These are phyloP conservation scores for Pogonophryne albipinna DNA, from an alignment of 2,797 vertebrate genomes.

Conservation along the genomic window DNA sequence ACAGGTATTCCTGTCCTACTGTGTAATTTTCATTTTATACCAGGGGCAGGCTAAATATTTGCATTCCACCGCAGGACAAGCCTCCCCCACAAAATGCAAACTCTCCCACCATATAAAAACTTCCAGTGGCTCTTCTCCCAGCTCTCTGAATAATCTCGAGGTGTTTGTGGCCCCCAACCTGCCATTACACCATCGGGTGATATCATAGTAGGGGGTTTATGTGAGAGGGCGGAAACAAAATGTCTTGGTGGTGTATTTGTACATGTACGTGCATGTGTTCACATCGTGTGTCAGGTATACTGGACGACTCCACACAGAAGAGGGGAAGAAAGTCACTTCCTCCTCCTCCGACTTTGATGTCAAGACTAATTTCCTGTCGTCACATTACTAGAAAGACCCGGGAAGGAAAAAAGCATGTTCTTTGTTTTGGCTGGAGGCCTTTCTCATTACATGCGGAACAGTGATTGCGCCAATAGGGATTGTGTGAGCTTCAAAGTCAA, in stretches of 20 bases:
- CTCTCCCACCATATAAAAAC: slow-evolving; percentile 55
- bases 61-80: slow-evolving; percentile 72
- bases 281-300: slow-evolving; percentile 65
- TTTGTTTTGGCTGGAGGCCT: slow-evolving; percentile 72
- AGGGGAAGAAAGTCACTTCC: slow-evolving; percentile 70
- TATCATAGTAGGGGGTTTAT: slow-evolving; percentile 38
- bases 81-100: slow-evolving; percentile 49
- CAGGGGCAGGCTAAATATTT: slow-evolving; percentile 79
- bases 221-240: slow-evolving; percentile 34
- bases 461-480: slow-evolving; percentile 61
- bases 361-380: slow-evolving; percentile 78
- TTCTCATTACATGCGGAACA: slow-evolving; percentile 66
- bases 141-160: slow-evolving; percentile 34
- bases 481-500: slow-evolving; percentile 62
- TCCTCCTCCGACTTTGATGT: slow-evolving; percentile 75
- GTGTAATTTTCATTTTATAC: slow-evolving; percentile 80
- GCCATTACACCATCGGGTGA: slow-evolving; percentile 55
- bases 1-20: slow-evolving; percentile 76
- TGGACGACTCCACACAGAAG: slow-evolving; percentile 46
- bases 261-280: slow-evolving; percentile 25
- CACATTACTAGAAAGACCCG: slow-evolving; percentile 62
- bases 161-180: slow-evolving; percentile 41
- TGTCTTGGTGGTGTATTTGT: slow-evolving; percentile 12
- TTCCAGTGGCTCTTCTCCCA: slow-evolving; percentile 19
- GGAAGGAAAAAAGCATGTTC: slow-evolving; percentile 49